Conservation (phyloP, 2,113 vertebrate genomes). For the Bos indicus region DNA sequence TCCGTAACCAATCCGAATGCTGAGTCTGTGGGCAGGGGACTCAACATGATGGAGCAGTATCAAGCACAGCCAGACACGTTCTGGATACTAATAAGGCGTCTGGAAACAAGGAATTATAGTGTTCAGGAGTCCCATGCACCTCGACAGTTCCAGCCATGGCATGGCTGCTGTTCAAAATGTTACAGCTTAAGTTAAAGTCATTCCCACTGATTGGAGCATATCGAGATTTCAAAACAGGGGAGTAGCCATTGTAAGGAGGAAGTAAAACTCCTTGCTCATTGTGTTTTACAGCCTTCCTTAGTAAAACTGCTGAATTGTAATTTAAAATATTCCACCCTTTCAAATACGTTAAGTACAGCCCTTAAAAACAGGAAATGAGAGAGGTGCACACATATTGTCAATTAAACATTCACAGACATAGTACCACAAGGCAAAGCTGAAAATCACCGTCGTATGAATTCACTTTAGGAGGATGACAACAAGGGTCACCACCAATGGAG, state of each 20-base stretch:
- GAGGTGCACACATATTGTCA: constrained; percentile 45
- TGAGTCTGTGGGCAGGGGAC: constrained; percentile 14
- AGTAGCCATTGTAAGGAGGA: constrained; percentile 55
- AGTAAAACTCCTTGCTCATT: constrained; percentile 76
- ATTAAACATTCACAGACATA: constrained; percentile 38
- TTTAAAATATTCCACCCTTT: constrained; percentile 72
- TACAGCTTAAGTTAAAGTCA: constrained; percentile 16
- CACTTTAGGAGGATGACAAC: background rate
- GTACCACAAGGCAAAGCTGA: background rate
- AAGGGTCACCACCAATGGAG: background rate
- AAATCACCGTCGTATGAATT: constrained; percentile 10
- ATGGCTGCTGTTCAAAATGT: constrained; percentile 1
- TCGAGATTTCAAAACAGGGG: constrained; percentile 62
- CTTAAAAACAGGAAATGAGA: constrained; percentile 76
- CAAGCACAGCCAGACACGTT: constrained; percentile 57
- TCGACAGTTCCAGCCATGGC: constrained; percentile 13
- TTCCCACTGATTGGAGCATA: constrained; percentile 40
- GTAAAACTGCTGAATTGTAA: constrained; percentile 74
- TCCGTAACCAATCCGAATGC: constrained; percentile 59
- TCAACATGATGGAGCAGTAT: constrained; percentile 62
- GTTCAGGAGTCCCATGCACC: constrained; percentile 7
- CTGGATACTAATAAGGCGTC: constrained; percentile 61
- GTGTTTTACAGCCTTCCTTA: constrained; percentile 71
- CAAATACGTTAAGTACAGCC: constrained; percentile 64
- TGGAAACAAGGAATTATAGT: constrained; percentile 59